phyloP scores from a whole-genome alignment of 2,797 vertebrate genomes.

The Lagorchestes hirsutus region DNA sequence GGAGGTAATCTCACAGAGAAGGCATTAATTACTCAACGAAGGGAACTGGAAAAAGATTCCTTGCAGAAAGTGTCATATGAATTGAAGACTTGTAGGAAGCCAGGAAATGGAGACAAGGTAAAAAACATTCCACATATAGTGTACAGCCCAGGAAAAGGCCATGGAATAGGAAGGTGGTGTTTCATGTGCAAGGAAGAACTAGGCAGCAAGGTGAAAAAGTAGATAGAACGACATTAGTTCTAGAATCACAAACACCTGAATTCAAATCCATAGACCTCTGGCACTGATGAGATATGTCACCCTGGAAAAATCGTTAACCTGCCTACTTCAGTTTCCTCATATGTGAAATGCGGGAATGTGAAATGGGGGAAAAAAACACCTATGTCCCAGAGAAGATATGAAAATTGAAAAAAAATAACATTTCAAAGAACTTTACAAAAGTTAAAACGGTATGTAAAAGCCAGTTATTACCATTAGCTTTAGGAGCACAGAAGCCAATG shows the following conservation, averaged over 20 bases:
- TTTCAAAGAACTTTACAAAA: background rate
- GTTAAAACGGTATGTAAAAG: background rate
- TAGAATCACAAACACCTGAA: background rate
- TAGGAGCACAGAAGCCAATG: background rate
- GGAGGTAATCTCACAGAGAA: background rate
- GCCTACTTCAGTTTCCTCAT: background rate
- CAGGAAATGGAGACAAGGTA: background rate
- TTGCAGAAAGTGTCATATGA: background rate
- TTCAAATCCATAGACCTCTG: background rate
- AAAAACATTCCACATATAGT: background rate
- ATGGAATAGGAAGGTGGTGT: background rate
- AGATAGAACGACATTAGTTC: background rate
- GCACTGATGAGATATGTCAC: no score
- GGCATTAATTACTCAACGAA: background rate
- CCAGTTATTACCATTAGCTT: background rate
- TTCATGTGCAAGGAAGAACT: background rate
- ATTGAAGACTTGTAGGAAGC: background rate
- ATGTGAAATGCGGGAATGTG: background rate
- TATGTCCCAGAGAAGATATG: background rate
- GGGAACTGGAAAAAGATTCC: no score
- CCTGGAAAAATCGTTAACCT: no score
- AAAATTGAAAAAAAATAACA: background rate
- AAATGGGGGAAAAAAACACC: background rate
- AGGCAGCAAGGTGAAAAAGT: background rate
- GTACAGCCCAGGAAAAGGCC: background rate